Evolutionary conservation across 2,797 vertebrate species (phyloP).

Genomic region (Neopelma chrysocephalum): DNA sequence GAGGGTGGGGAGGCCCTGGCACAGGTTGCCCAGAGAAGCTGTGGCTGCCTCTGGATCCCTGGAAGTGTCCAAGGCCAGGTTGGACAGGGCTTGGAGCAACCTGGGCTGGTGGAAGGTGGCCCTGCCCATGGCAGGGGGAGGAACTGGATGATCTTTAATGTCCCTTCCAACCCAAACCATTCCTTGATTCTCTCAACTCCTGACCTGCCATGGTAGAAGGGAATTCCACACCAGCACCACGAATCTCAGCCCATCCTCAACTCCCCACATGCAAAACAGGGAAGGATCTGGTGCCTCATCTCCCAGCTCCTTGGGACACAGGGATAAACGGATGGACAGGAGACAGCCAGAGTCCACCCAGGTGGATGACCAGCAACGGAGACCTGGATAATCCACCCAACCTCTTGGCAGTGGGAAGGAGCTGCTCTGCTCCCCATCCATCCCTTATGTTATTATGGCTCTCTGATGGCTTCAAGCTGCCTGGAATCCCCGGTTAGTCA

Average conservation of each 20-base stretch:
- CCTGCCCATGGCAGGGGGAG: not conserved
- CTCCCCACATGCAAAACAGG: accelerated
- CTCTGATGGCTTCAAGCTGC: conserved; percentile 60
- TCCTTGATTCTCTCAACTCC: not conserved
- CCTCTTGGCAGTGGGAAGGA: conserved; percentile 51
- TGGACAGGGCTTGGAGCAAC: accelerated
- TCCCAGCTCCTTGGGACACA: not conserved
- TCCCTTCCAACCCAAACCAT: not conserved
- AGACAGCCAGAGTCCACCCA: not conserved
- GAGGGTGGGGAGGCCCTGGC: accelerated
- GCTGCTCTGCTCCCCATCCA: conserved; percentile 59
- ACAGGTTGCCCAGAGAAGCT: not conserved
- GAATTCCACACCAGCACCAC: accelerated
- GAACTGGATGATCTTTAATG: accelerated
- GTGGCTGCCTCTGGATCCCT: not conserved
- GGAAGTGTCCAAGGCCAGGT: accelerated
- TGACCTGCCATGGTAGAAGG: accelerated
- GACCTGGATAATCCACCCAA: conserved; percentile 46
- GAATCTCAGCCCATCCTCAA: not conserved
- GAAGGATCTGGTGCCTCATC: not conserved
- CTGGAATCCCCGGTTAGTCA: conserved; percentile 71
- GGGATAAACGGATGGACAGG: accelerated
- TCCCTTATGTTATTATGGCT: conserved; percentile 46
- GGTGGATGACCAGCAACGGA: not conserved
- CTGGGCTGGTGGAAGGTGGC: accelerated